These are phyloP conservation scores for Minunthozetes semirufus DNA, from an alignment of 2,888 invertebrate genomes.

Conservation along the genomic window DNA sequence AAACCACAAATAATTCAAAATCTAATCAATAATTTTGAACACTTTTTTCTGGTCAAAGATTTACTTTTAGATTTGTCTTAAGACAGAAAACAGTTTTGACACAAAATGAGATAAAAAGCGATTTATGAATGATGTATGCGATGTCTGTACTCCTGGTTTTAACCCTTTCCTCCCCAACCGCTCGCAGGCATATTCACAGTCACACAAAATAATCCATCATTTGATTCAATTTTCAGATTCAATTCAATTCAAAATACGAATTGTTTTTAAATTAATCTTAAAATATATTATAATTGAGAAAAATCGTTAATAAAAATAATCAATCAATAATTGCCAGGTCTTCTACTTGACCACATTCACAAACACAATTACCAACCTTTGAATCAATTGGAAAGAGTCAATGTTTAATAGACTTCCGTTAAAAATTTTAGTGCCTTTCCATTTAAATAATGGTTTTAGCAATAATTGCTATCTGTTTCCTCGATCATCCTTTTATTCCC, in stretches of 20 bases:
- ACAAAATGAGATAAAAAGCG: conserved; percentile 3
- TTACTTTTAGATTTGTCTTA: background rate
- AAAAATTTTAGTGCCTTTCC: too few species aligned
- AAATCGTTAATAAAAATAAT: too few species aligned
- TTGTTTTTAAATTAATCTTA: background rate
- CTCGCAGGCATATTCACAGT: background rate
- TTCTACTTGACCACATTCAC: too few species aligned
- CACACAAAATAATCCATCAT: background rate
- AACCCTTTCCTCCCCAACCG: background rate
- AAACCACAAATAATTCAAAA: too few species aligned
- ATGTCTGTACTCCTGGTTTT: background rate
- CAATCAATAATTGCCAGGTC: too few species aligned
- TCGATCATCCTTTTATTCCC: too few species aligned
- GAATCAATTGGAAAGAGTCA: too few species aligned
- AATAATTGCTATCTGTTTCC: too few species aligned
- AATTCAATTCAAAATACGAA: background rate
- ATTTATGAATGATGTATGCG: conserved; percentile 20
- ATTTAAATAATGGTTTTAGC: too few species aligned
- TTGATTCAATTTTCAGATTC: background rate
- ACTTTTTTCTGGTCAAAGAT: background rate
- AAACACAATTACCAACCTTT: too few species aligned
- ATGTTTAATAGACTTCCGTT: too few species aligned
- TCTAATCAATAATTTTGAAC: background rate
- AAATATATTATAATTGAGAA: too few species aligned
- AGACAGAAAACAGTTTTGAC: background rate